phyloP scores from a whole-genome alignment of 2,797 vertebrate species.

The Enteromius thamalakanensis region DNA sequence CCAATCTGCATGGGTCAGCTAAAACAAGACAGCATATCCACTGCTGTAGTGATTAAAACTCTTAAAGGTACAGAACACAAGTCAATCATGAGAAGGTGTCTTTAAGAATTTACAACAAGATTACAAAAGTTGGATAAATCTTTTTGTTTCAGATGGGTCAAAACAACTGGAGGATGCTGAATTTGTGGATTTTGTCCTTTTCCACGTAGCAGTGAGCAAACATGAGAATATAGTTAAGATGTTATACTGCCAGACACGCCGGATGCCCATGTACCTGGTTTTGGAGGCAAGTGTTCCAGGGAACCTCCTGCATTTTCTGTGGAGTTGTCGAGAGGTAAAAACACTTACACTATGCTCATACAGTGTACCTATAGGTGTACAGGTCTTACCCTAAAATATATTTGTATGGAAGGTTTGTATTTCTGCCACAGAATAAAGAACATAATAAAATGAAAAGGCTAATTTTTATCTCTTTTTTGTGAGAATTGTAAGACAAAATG shows the following conservation, averaged over 20 bases:
- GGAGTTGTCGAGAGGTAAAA: conserved; percentile 69
- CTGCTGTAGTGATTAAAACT: conserved; percentile 69
- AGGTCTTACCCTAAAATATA: too few species aligned
- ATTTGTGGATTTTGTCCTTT: conserved; percentile 68
- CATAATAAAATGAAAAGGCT: neutral
- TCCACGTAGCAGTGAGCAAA: conserved; percentile 69
- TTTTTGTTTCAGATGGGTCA: conserved; percentile 56
- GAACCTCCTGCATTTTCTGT: conserved; percentile 74
- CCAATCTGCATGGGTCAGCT: conserved; percentile 70
- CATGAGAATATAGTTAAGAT: conserved; percentile 72
- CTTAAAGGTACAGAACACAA: conserved; percentile 63
- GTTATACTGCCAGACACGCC: conserved; percentile 70
- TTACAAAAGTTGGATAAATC: neutral
- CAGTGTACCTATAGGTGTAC: too few species aligned
- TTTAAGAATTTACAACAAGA: neutral
- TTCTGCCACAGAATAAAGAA: neutral
- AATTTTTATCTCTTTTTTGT: neutral
- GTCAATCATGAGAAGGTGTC: neutral
- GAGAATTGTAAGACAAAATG: neutral
- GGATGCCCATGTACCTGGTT: conserved; percentile 69
- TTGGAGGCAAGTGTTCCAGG: conserved; percentile 68
- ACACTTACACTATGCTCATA: neutral
- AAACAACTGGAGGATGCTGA: conserved; percentile 59
- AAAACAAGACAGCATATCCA: conserved; percentile 56
- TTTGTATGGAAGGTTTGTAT: neutral